These are phyloP conservation scores for Eriosoma lanigerum DNA, from an alignment of 1,140 invertebrate genomes.

Conservation along the genomic window DNA sequence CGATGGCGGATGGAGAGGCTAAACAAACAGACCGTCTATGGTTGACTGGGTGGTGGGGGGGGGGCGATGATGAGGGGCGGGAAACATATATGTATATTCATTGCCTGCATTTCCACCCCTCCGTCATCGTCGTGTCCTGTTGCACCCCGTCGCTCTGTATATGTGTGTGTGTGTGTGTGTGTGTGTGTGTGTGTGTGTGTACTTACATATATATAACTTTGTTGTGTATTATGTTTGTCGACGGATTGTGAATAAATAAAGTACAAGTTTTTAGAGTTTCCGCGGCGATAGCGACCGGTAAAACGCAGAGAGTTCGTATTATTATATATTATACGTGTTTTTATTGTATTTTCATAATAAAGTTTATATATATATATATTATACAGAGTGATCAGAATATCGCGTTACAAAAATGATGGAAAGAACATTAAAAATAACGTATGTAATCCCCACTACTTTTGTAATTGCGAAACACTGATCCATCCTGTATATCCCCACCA, in stretches of 20 bases:
- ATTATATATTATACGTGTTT: constrained; percentile 16
- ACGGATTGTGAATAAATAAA: constrained; percentile 46
- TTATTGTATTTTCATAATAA: constrained; percentile 33
- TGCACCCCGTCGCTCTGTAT: neutral
- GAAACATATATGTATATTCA: constrained; percentile 16
- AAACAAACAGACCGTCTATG: constrained; percentile 12
- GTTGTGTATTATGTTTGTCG: constrained; percentile 39
- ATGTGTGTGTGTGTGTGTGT: too few species aligned
- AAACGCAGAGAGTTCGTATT: constrained; percentile 5
- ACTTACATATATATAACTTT: constrained; percentile 15
- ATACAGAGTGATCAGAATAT: too few species aligned
- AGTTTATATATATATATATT: too few species aligned
- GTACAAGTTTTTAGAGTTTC: constrained; percentile 35
- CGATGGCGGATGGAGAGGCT: neutral
- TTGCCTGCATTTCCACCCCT: too few species aligned
- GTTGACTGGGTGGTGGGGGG: too few species aligned
- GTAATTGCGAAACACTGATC: too few species aligned
- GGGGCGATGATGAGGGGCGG: neutral
- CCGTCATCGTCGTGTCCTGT: neutral
- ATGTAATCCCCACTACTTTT: too few species aligned
- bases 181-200: too few species aligned
- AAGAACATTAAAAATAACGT: too few species aligned
- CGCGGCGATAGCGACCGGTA: neutral
- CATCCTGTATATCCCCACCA: too few species aligned
- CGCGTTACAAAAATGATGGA: too few species aligned